Evolutionary conservation across 2,113 vertebrate genomes (phyloP).

Genomic region (Cryptomyrus ogoouensis): DNA sequence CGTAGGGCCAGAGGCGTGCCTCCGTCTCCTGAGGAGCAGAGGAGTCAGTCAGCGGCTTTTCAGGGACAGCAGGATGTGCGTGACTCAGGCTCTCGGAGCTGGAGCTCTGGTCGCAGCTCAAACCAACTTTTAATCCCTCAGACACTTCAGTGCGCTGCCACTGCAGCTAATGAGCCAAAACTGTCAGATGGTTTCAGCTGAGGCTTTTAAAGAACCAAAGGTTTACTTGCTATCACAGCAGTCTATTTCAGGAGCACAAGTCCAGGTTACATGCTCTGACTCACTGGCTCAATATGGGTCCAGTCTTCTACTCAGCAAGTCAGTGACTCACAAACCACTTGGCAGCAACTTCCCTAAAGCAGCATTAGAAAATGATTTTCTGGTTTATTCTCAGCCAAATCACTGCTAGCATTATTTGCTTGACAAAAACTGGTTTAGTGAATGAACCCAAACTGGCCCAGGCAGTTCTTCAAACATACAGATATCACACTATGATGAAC

Average conservation of each 20-base stretch:
- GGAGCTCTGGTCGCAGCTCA: neutral
- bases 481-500: neutral
- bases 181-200: neutral
- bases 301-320: neutral
- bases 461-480: neutral
- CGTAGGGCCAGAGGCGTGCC: constrained; percentile 76
- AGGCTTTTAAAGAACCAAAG: neutral
- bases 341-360: neutral
- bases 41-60: neutral
- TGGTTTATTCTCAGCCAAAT: neutral
- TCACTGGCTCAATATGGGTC: neutral
- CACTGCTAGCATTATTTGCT: neutral
- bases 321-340: neutral
- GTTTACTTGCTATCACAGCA: neutral
- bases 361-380: neutral
- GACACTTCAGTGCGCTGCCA: neutral
- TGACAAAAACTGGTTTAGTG: neutral
- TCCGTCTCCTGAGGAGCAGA: constrained; percentile 65
- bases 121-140: neutral
- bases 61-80: neutral
- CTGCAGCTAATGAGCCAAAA: neutral
- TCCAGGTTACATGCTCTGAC: neutral
- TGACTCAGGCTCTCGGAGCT: neutral
- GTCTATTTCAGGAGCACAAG: neutral
- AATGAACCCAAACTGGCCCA: neutral